Evolutionary conservation across 2,797 vertebrate species (phyloP), one percentile per base, ranked within the genome.

Genomic region (Sebastes goodei): DNA sequence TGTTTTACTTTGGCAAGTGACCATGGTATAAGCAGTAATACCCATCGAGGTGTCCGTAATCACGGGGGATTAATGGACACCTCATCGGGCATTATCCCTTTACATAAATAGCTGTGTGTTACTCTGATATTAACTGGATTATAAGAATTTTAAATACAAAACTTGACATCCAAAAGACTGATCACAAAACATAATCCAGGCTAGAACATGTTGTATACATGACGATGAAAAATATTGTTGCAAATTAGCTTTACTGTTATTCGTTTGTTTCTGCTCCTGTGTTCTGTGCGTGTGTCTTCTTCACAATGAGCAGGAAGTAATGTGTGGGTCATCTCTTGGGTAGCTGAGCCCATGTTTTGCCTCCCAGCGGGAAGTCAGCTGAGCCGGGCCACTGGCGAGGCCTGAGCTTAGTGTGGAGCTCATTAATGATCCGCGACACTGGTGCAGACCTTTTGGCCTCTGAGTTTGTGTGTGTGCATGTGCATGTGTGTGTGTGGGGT

Each of bases 371-470:
- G 89, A 74, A 83, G 80, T 59, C 38, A 71, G 66, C 78, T 82
- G 57, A 80, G 88, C 86, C 82, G 86, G 88, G 88, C 84, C 14
- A 29, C 71, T 49, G 86, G 92, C 78, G 14, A 86, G 38, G 82
- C 86, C 77, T 1, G 35, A 71, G 82, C 77, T 74, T 57, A 67
- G 74, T 59, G 53, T 77, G 74, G 88, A 81, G 91, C 88, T 92
- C 88, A 88, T 90, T 94, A 94, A 89, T 74, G 88, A 88, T 86
- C 82, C 70, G 68, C 59, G 15, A 78, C 84, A 72, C 80, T 76
- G 66, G 25, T 74, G 60, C 55, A 73, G 55, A 62, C 76, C 83
- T 80, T 62, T 21, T 60, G 68, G 79, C 70, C 80, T 66, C 25
- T 20, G 14, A 12, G 65, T 71, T 56, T 76, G 57, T 76, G 59